Percentiles rank a stretch among this genome's conserved stretches.
These are phyloP conservation scores for Dermochelys coriacea DNA, from an alignment of 2,797 vertebrate genomes.

Conservation along the genomic window DNA sequence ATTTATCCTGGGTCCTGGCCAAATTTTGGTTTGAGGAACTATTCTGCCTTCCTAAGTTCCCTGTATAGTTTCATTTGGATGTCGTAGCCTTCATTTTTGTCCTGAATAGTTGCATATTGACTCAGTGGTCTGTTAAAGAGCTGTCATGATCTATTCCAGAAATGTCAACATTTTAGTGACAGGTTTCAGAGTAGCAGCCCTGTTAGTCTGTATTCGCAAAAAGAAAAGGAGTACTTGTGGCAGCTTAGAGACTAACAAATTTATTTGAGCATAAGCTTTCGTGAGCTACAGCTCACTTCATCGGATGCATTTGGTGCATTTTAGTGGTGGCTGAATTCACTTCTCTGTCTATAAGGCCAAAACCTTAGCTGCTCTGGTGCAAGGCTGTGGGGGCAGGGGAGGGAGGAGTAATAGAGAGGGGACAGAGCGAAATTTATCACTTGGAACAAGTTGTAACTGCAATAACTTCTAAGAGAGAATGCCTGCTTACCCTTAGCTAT, in stretches of 20 bases:
- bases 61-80: not conserved
- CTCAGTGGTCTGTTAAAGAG: not conserved
- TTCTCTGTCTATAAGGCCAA: fast-evolving
- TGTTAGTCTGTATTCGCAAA: no score
- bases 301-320: no score
- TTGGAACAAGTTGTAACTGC: not conserved
- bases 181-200: no score
- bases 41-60: not conserved
- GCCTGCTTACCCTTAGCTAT: fast-evolving
- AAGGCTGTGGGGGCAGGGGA: fast-evolving
- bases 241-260: no score
- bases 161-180: fast-evolving
- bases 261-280: no score
- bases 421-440: not conserved
- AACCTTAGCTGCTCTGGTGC: not conserved
- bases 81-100: not conserved
- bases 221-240: no score
- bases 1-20: not conserved
- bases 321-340: not conserved
- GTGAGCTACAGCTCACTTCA: no score
- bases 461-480: fast-evolving
- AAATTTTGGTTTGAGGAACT: not conserved
- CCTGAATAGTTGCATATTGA: not conserved
- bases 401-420: fast-evolving
- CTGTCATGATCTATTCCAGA: not conserved